Conservation (phyloP, 2,797 vertebrate species). For the Xenops minutus region DNA sequence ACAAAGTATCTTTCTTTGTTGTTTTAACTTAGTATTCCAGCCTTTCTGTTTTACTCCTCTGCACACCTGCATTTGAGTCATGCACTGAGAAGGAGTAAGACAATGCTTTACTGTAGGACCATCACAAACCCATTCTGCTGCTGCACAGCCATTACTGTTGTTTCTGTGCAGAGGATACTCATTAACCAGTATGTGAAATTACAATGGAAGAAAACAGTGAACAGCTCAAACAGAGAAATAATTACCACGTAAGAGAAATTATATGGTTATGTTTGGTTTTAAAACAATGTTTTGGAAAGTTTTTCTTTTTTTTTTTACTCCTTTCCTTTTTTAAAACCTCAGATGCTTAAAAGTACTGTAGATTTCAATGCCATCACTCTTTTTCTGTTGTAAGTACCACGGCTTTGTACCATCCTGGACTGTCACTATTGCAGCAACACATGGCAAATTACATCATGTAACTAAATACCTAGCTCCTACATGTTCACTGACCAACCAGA, state of each 20-base stretch:
- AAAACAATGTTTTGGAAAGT: not conserved
- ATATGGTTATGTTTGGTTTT: not conserved
- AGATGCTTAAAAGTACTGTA: not conserved
- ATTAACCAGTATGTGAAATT: conserved; percentile 50
- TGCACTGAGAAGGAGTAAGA: not conserved
- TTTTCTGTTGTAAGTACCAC: not conserved
- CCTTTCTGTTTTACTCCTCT: conserved; percentile 18
- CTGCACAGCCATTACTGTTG: not conserved
- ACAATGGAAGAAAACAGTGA: conserved; percentile 17
- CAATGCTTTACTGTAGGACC: not conserved
- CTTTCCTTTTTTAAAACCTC: not conserved
- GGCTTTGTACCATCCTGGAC: not conserved
- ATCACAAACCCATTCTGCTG: not conserved
- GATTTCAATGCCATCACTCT: not conserved
- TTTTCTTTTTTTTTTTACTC: not conserved
- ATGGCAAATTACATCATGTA: not conserved
- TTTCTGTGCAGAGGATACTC: conserved; percentile 23
- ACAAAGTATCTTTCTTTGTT: not conserved
- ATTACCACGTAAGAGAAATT: conserved; percentile 43
- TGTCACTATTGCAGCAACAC: not conserved
- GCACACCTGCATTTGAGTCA: conserved; percentile 12
- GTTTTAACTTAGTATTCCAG: not conserved
- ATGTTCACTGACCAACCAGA: not conserved
- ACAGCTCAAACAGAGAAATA: conserved; percentile 16
- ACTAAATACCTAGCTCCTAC: not conserved